These are phyloP conservation scores for Pangasius sanitwongsei DNA, from an alignment of 2,797 vertebrate species.

Conservation along the genomic window DNA sequence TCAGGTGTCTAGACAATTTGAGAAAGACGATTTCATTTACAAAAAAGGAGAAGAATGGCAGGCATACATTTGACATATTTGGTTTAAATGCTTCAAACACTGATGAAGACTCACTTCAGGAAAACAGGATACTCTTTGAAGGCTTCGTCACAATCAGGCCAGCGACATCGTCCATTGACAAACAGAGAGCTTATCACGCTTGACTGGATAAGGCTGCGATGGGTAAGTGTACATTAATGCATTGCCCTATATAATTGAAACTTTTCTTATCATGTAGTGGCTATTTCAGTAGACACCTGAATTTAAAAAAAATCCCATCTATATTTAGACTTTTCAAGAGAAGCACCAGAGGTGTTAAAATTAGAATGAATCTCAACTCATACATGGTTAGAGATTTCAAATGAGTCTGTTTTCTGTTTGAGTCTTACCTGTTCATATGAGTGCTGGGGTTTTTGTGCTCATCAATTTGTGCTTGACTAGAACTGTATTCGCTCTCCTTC, in stretches of 20 bases:
- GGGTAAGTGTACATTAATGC: slow-evolving; percentile 3
- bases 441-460: slow-evolving; percentile 19
- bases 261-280: not conserved
- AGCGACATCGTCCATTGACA: slow-evolving; percentile 75
- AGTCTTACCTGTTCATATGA: slow-evolving; percentile 39
- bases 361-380: not conserved
- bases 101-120: slow-evolving; percentile 37
- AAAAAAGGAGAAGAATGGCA: not conserved
- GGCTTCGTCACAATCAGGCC: slow-evolving; percentile 78
- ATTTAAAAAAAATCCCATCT: not conserved
- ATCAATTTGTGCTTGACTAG: slow-evolving; percentile 19
- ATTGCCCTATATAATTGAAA: not conserved
- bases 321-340: not conserved
- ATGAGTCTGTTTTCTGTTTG: not conserved
- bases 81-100: not conserved
- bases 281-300: not conserved
- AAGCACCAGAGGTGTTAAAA: slow-evolving; percentile 10
- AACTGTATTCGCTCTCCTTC: slow-evolving; percentile 24
- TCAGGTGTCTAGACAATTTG: slow-evolving; percentile 74
- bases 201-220: slow-evolving; percentile 42
- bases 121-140: slow-evolving; percentile 74
- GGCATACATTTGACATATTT: not conserved
- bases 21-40: not conserved
- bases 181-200: slow-evolving; percentile 65
- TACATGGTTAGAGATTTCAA: not conserved